phyloP scores from a whole-genome alignment of 2,797 vertebrate genomes.

The Coregonus suidteri region DNA sequence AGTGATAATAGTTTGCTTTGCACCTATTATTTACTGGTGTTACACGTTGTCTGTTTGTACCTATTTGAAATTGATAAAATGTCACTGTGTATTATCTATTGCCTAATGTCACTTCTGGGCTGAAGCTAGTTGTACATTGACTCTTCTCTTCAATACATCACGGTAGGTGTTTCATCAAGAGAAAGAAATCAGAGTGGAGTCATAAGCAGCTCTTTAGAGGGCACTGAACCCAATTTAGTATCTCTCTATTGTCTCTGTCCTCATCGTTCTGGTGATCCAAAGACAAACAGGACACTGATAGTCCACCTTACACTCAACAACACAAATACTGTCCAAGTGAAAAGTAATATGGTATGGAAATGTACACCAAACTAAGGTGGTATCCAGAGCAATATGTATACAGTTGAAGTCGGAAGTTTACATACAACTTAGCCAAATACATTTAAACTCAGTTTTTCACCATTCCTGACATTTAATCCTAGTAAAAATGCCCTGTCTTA shows the following conservation, averaged over 20 bases:
- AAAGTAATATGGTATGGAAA: neutral
- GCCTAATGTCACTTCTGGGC: neutral
- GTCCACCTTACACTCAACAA: neutral
- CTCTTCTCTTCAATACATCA: neutral
- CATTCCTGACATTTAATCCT: too few species aligned
- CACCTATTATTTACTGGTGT: too few species aligned
- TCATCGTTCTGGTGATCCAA: neutral
- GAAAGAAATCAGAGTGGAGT: neutral
- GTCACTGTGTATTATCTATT: neutral
- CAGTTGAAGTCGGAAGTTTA: too few species aligned
- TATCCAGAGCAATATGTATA: conserved; percentile 8
- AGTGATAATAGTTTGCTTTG: too few species aligned
- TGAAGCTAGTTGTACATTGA: too few species aligned
- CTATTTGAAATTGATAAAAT: neutral
- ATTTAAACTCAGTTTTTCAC: too few species aligned
- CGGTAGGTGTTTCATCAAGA: neutral
- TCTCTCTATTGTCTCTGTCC: neutral
- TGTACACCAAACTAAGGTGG: conserved; percentile 14
- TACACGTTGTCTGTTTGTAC: too few species aligned
- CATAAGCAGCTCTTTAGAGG: neutral
- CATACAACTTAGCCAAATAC: too few species aligned
- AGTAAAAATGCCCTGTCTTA: too few species aligned
- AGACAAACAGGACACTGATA: neutral
- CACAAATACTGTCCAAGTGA: neutral
- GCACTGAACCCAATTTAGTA: neutral